These are phyloP conservation scores for Eristalis intricaria DNA, from an alignment of 2,888 invertebrate species.

Conservation along the genomic window DNA sequence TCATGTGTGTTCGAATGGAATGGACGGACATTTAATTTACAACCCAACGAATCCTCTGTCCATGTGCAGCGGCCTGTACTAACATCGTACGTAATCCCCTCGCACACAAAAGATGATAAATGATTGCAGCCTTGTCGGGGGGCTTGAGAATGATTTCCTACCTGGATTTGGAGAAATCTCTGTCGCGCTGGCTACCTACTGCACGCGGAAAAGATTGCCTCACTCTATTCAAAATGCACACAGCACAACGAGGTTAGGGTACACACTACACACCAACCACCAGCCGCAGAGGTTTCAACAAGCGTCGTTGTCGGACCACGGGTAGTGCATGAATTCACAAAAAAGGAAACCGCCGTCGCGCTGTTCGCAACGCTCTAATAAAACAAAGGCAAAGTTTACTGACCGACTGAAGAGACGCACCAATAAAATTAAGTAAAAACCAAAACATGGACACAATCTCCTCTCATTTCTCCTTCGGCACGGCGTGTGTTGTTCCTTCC, in stretches of 20 bases:
- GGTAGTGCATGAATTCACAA: neutral
- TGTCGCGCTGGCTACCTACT: neutral
- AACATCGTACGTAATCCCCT: conserved; percentile 34
- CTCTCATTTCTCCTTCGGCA: neutral
- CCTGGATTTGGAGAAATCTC: conserved; percentile 25
- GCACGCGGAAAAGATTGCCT: neutral
- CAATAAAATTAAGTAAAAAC: conserved; percentile 48
- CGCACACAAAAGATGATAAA: conserved; percentile 51
- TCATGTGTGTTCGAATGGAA: conserved; percentile 27
- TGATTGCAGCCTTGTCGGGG: conserved; percentile 48
- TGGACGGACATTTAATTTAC: conserved; percentile 46
- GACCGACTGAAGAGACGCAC: conserved; percentile 63
- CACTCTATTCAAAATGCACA: neutral
- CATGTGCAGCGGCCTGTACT: neutral
- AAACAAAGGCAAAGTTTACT: conserved; percentile 69
- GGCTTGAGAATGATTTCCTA: conserved; percentile 47
- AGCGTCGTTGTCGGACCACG: neutral
- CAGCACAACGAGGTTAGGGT: neutral
- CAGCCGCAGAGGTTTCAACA: too few species aligned
- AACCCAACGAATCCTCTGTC: neutral
- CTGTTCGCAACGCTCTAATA: conserved; percentile 29
- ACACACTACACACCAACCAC: neutral
- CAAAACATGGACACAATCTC: conserved; percentile 34
- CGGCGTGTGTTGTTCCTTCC: neutral
- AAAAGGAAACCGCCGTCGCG: neutral